Evolutionary conservation across 2,888 invertebrate genomes (phyloP), one percentile per base, ranked within the genome.

Genomic region (Ophonus ardosiacus): DNA sequence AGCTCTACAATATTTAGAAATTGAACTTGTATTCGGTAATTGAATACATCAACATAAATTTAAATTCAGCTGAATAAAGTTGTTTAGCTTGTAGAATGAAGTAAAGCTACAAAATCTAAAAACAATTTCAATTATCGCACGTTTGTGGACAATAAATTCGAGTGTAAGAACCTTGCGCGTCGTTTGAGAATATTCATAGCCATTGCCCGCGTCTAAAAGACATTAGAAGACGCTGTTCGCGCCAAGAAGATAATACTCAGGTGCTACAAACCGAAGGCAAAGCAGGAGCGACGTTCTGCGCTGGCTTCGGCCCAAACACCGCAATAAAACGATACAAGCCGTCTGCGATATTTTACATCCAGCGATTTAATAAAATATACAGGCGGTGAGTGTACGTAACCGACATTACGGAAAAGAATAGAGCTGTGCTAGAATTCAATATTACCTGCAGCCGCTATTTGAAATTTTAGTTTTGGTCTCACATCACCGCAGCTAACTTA

Each of bases 361-460:
- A 79, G 84, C 65, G 84, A 84, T 84, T 84, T 85, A 85, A 85
- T 85, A 85, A 85, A 85, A 85, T 85, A 85, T 85, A 80, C 59
- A 85, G 65, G 76, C 84, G 76, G 51, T 65, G 84, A 78, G 65
- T 84, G 51, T 63, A 80, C 80, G 68, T 68, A 80, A 78, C 84
- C 65, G 65, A 79, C 68, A 85, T 85, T 85, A 85, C 59, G 80
- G 59, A 5, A 80, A 68, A 85, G 85, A 85, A 80, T 85, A 57
- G 71, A 85, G 68, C 80, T 85, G 57, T 61, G 31, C 21, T 71
- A 71, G 85, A 85, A 85, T 85, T 85, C 80, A 59, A 85, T 85
- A 85, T 85, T 80, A 80, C 84, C 79, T 84, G 65, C 71, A 51
- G 71, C 10, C 13, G 68, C 40, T 82, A 71, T 82, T 82, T 82